Conservation (phyloP, 2,113 vertebrate species). For the Pterophyllum scalare region DNA sequence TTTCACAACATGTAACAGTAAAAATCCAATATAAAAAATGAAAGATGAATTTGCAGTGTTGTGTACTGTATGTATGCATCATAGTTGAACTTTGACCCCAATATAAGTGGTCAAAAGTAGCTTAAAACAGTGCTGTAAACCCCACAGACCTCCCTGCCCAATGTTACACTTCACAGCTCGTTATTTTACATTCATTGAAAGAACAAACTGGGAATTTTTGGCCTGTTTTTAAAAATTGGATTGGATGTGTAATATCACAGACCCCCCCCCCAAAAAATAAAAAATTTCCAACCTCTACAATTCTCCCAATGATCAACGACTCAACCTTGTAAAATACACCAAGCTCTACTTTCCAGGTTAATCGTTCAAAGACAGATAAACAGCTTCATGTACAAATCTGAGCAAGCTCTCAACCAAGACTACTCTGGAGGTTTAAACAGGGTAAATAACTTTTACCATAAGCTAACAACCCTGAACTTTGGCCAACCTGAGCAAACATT, state of each 20-base stretch:
- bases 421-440: not conserved
- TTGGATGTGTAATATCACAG: not conserved
- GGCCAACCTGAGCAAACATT: not conserved
- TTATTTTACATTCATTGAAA: not conserved
- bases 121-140: not conserved
- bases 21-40: not conserved
- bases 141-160: not conserved
- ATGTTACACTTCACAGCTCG: not conserved
- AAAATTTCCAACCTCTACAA: not conserved
- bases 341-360: slow-evolving; percentile 3
- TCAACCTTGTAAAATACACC: not conserved
- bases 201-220: not conserved
- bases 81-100: not conserved
- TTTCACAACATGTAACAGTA: not conserved
- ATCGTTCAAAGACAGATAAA: not conserved
- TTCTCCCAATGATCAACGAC: not conserved
- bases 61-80: not conserved
- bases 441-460: not conserved
- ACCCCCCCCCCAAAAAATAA: not conserved
- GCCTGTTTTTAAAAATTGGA: not conserved
- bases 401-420: not conserved
- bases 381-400: not conserved
- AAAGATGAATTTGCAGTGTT: not conserved
- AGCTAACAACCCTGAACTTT: not conserved
- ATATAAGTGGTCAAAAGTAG: not conserved